These are phyloP conservation scores for Acanthococcus lagerstroemiae DNA, from an alignment of 2,888 invertebrate genomes.

Conservation along the genomic window DNA sequence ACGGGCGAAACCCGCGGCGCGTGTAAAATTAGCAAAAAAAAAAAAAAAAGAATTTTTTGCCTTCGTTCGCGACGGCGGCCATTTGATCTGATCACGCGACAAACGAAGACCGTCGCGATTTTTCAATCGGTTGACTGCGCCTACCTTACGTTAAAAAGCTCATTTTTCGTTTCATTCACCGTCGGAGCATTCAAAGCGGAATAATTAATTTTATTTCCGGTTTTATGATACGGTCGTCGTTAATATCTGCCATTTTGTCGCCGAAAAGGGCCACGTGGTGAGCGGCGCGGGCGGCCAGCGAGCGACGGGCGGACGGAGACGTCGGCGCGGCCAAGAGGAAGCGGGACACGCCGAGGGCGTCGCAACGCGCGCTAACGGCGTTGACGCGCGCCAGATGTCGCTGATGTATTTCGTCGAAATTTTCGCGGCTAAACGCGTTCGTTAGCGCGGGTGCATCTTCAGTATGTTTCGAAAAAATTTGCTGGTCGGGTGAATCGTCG, in stretches of 20 bases:
- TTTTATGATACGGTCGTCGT: conserved; percentile 24
- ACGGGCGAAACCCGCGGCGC: too few species aligned
- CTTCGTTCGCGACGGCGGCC: too few species aligned
- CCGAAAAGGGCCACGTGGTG: conserved; percentile 5
- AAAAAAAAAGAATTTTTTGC: too few species aligned
- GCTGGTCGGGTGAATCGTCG: too few species aligned
- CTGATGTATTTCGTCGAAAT: conserved; percentile 10
- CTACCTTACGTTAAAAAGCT: neutral
- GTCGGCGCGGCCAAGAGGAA: neutral
- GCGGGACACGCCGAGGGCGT: conserved; percentile 3
- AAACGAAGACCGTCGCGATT: too few species aligned
- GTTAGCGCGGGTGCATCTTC: neutral
- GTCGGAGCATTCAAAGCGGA: conserved; percentile 13
- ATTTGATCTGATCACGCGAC: too few species aligned
- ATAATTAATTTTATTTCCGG: conserved; percentile 30
- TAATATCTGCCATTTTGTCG: conserved; percentile 28
- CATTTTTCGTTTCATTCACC: conserved; percentile 12
- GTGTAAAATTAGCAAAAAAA: too few species aligned
- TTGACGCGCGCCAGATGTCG: conserved; percentile 25
- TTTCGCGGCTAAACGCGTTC: neutral
- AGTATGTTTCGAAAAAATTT: neutral
- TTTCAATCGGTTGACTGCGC: too few species aligned
- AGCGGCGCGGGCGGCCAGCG: neutral
- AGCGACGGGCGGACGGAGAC: neutral
- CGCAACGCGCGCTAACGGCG: neutral